Percentiles rank a stretch among this genome's conserved stretches.
phyloP scores from a whole-genome alignment of 2,888 invertebrate genomes.

The Apocheima hispidaria region DNA sequence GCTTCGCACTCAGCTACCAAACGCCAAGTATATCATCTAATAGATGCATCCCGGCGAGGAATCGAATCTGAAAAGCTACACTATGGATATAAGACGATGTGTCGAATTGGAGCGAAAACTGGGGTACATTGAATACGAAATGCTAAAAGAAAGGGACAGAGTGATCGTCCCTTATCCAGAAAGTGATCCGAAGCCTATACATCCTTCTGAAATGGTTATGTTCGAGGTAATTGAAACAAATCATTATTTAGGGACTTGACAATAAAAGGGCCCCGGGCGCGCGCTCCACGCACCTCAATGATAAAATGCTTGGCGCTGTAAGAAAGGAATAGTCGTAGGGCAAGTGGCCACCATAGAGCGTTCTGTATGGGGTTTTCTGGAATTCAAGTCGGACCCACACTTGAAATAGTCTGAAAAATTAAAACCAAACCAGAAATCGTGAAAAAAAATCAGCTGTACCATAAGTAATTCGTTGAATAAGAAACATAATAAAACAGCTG shows the following conservation, averaged over 20 bases:
- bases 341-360: too few relatives aligned
- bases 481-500: too few relatives aligned
- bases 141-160: constrained; percentile 88
- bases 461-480: too few relatives aligned
- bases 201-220: constrained; percentile 90
- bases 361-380: too few relatives aligned
- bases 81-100: constrained; percentile 93
- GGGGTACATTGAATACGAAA: constrained; percentile 91
- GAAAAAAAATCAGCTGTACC: too few relatives aligned
- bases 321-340: too few relatives aligned
- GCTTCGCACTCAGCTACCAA: too few relatives aligned
- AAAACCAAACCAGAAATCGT: too few relatives aligned
- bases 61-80: constrained; percentile 87
- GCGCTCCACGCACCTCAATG: too few relatives aligned
- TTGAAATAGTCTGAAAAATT: too few relatives aligned
- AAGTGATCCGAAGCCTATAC: constrained; percentile 88
- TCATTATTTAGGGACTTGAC: neutral
- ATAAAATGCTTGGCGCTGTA: too few relatives aligned
- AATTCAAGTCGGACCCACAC: too few relatives aligned
- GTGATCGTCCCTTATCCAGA: constrained; percentile 86
- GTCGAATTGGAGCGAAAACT: constrained; percentile 94
- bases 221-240: constrained; percentile 86
- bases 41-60: neutral
- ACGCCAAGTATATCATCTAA: neutral
- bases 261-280: neutral